Evolutionary conservation across 1,140 invertebrate species (phyloP).

Genomic region (Pogonomyrmex barbatus): DNA sequence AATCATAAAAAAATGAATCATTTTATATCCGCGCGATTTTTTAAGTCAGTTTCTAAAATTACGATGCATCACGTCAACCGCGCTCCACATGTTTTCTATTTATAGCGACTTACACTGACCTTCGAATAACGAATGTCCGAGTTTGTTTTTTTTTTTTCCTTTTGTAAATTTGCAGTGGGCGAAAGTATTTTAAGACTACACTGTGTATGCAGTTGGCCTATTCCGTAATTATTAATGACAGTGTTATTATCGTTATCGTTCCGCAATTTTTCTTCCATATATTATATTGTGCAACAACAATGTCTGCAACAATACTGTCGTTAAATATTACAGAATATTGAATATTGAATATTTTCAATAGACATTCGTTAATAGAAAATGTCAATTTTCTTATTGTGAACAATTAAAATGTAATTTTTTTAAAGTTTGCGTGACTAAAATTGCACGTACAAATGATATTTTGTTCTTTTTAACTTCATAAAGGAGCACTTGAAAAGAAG

Average conservation of each 20-base stretch:
- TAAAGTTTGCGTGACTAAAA: not conserved
- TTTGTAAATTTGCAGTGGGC: not conserved
- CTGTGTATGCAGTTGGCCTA: not conserved
- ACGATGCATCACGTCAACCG: not conserved
- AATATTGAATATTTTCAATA: too few relatives aligned
- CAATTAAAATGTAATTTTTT: not conserved
- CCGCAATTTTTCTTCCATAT: too few relatives aligned
- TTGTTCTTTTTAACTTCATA: not conserved
- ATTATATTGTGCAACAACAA: too few relatives aligned
- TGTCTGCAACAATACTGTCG: too few relatives aligned
- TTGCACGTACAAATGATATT: not conserved
- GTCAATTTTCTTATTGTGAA: not conserved
- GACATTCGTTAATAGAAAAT: not conserved
- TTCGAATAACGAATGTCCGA: not conserved
- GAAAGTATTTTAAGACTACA: not conserved
- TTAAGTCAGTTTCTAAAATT: not conserved
- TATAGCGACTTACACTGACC: not conserved
- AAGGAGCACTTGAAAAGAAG: not conserved
- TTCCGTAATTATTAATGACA: too few relatives aligned
- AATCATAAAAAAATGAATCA: constrained; percentile 13
- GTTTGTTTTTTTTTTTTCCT: not conserved
- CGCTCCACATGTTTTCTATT: not conserved
- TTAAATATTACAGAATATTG: too few relatives aligned
- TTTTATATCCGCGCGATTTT: constrained; percentile 15
- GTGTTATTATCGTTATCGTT: too few relatives aligned